Base-by-base conservation (phyloP, 2,113 vertebrate species). In the Condylura cristata region DNA sequence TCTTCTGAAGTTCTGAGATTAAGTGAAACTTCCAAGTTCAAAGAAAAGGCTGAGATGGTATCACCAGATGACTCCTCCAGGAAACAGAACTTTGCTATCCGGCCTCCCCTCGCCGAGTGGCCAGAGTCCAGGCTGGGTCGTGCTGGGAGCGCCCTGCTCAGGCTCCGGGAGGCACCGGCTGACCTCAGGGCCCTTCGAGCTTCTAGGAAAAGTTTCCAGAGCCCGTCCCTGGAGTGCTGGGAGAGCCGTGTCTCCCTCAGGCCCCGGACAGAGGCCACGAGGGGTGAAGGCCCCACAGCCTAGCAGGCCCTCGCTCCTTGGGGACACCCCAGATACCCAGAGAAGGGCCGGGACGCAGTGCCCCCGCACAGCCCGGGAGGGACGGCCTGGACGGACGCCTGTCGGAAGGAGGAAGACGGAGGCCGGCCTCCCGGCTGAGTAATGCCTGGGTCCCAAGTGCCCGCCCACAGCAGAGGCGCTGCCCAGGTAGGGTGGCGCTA, bases 11-110 rank as follows among this genome's bases (percentile, higher is more conserved):
- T 93, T 71, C 83, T 93, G 91, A 97, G 89, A 94, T 95, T 93
- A 96, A 91, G 91, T 60, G 93, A 96, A 96, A 97, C 96, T 96
- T 95, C 87, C 87, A 81, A 96, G 92, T 95, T 94, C 91, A 85
- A 83, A 96, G 96, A 96, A 95, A 80, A 96, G 68, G 51, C 26
- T 26, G 83, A 85, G 68, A 58, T 53, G 87, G 26, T 56, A 72
- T 93, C 66, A 28, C 56, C 51, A 83, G 71, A 91, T 89, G 80
- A 68, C 91, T 96, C 70, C 96, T 96, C 94, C 83, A 58, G 90
- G 86, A 92, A 95, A 56, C n/a, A 60, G 93, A 83, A 72, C 93
- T 86, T 39, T 82, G 94, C 84, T 72, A 79, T 56, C 18, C 41
- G 44, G 84, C 68, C 91, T 86, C 89, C 89, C 74, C 82, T 90